Base-by-base conservation (phyloP, 1,140 invertebrate genomes). In the Temnothorax curvispinosus region DNA sequence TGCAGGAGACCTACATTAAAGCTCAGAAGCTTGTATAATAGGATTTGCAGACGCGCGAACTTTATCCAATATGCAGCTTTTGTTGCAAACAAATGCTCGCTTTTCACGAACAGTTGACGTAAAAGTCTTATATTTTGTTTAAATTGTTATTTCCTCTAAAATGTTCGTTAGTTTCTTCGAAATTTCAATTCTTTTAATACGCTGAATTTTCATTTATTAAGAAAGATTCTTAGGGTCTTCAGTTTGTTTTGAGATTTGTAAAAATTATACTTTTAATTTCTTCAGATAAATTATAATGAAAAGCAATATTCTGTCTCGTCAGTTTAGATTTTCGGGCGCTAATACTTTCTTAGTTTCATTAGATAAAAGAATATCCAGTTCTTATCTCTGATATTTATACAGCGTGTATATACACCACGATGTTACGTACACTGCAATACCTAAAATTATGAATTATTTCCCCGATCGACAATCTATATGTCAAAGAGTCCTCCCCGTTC, bases 41-140 rank as follows among this genome's bases (percentile, higher is more conserved):
- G 86, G 85, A 90, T 89, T 89, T 60, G 62, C 65, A 64, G 64
- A 50, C 9, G 64, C 32, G 72, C 50, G 50, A 87, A 85, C 72
- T 89, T 87, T 87, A 80, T 86, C 75, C 89, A 58, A 87, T 84
- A 60, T 64, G 44, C 60, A 69, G 62, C 65, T 85, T 87, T 85
- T 64, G 89, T 89, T 44, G 78, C 84, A 67, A 89, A 74, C 88
- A 84, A 87, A 87, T 35, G 6, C 15, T 32, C 71, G 72, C 54
- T 44, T 74, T 58, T 58, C 80, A 74, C 56, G 35, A 60, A 58
- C 56, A 47, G 35, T 71, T 75, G 62, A 72, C 60, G 77, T 86
- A 27, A 52, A 87, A 81, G 76, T 69, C 62, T 71, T 60, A 58
- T 38, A 44, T 41, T 21, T 38, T 18, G 27, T 21, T 56, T 56